These are phyloP conservation scores for Chirona hameri DNA, from an alignment of 2,888 invertebrate species.

Conservation along the genomic window DNA sequence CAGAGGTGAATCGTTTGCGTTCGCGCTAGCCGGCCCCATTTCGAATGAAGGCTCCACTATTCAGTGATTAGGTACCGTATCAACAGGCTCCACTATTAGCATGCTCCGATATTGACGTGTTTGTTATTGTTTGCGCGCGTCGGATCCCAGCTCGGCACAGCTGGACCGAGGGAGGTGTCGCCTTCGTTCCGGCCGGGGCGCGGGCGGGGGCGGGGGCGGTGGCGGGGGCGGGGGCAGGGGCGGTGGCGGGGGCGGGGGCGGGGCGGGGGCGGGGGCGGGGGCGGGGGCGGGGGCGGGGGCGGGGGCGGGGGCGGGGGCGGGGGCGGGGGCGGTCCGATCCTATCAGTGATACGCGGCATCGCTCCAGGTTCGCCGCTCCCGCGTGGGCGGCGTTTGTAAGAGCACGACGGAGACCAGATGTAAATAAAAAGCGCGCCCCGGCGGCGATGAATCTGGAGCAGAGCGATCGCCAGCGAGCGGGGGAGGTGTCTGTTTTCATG, in stretches of 20 bases:
- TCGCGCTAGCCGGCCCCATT: neutral
- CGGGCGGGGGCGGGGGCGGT: too few species aligned
- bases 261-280: too few species aligned
- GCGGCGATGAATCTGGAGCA: neutral
- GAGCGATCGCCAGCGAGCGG: neutral
- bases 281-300: too few species aligned
- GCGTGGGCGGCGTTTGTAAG: neutral
- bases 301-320: too few species aligned
- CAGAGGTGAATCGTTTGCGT: neutral
- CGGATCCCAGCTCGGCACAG: neutral
- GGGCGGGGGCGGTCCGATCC: too few species aligned
- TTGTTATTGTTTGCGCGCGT: neutral
- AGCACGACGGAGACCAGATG: neutral
- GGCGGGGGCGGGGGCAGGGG: too few species aligned
- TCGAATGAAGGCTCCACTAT: neutral
- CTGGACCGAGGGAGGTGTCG: neutral
- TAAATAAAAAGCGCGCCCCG: neutral
- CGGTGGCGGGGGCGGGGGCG: too few species aligned
- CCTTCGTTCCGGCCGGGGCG: neutral
- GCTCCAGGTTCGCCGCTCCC: neutral
- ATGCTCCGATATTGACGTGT: neutral
- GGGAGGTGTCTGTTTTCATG: constrained; percentile 8
- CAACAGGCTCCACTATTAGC: neutral
- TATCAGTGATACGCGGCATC: too few species aligned
- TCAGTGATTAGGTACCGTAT: too few species aligned